Evolutionary conservation across 2,888 invertebrate species (phyloP), one percentile per base, ranked within the genome.

Genomic region (Entomobrya multifasciata): DNA sequence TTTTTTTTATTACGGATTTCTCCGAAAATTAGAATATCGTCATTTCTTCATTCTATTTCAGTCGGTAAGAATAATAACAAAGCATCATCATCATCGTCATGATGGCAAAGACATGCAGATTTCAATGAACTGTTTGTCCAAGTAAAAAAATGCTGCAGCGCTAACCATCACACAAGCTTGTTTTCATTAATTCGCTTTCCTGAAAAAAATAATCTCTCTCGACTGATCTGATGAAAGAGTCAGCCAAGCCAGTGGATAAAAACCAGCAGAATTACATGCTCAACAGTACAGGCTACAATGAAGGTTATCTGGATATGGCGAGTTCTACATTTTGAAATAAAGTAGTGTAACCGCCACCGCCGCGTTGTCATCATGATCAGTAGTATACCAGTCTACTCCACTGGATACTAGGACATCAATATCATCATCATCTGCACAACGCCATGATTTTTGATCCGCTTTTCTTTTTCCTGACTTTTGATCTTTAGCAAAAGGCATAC

Each of bases 71-170:
- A 49, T 49, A 49, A 49, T 49, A 49, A 49, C 13, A n/a, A n/a
- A 13, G 13, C n/a, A 15, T 49, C n/a, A n/a, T n/a, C n/a, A n/a
- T n/a, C n/a, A n/a, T n/a, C n/a, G n/a, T n/a, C n/a, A n/a, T n/a
- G n/a, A n/a, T n/a, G n/a, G 17, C 15, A 62, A 15, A 30, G 11
- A 15, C 30, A 17, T 10, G n/a, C 20, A 27, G 41, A 41, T 65
- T 65, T 65, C 65, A 65, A 65, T 65, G 65, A 65, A n/a, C 65
- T 65, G 36, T 60, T 60, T 60, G 4, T 6, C 27, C 60, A 0
- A 1, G 60, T n/a, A 30, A 30, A 30, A 30, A 36, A 60, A 60
- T 30, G 27, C n/a, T 60, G 25, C 60, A 36, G 25, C 60, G 15
- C 15, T 30, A 60, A 60, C n/a, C 52, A 52, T 1, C 52, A 52